Evolutionary conservation across 23 tunicate genomes (phyloP).

Genomic region (Aplidium turbinatum): DNA sequence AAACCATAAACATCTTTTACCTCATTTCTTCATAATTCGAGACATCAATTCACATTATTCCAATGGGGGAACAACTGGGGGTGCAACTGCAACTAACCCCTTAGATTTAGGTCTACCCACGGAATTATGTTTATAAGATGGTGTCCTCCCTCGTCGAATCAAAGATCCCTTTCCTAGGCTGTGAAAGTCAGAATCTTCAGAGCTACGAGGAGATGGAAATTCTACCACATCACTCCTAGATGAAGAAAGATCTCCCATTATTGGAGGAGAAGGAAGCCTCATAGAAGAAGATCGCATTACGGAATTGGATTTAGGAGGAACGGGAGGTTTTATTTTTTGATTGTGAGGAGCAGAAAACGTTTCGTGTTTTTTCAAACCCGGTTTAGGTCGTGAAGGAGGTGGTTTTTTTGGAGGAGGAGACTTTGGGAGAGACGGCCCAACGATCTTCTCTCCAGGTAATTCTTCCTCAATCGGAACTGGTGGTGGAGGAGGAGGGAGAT

Average conservation of each 20-base stretch:
- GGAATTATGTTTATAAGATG: neutral
- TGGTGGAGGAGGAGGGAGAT: conserved; percentile 4
- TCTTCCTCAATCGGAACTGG: neutral
- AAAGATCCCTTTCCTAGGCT: neutral
- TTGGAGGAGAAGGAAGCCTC: neutral
- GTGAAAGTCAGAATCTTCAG: no score
- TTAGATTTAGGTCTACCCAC: neutral
- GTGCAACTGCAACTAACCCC: neutral
- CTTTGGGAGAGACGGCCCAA: neutral
- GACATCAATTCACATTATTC: no score
- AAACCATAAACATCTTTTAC: no score
- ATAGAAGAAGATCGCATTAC: conserved; percentile 23
- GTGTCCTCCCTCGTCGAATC: neutral
- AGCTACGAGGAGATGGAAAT: neutral
- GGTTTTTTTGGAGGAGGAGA: conserved; percentile 7
- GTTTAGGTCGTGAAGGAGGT: conserved; percentile 6
- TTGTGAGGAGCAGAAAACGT: conserved; percentile 21
- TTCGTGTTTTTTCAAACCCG: conserved; percentile 9
- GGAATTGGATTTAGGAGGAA: conserved; percentile 25
- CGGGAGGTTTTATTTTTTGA: conserved; percentile 22
- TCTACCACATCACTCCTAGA: neutral
- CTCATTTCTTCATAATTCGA: no score
- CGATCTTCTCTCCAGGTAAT: neutral
- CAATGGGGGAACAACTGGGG: neutral
- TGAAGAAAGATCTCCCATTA: neutral